Evolutionary conservation across 1,140 invertebrate species (phyloP), one percentile per base, ranked within the genome.

Genomic region (Elymnias hypermnestra): DNA sequence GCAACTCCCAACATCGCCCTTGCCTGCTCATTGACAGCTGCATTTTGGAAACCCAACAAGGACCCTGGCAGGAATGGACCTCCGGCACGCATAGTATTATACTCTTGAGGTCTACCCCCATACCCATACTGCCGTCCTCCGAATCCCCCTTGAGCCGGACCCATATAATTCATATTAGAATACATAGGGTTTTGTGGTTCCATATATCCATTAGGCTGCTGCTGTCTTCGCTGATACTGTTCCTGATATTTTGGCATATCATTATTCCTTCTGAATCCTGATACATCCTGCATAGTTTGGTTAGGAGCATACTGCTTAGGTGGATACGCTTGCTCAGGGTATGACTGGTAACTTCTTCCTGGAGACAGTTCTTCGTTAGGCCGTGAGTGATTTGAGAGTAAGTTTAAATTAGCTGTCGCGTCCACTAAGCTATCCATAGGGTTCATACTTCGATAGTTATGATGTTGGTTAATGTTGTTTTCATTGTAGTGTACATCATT

Each of bases 41-140:
- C 88, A 55, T 88, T 88, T 56, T 90, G 89, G 56, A 90, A 90
- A 23, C 89, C 89, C 19, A 90, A 83, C 29, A 90, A 85, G 9
- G 88, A 89, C 39, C 85, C 88, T 3, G 88, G 76, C 54, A 89
- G 76, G 57, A 89, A 89, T 0, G 87, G 89, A 0, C 83, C 87
- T 6, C 64, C 70, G 1, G 63, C 54, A 2, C 66, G 59, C 35
- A 68, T 43, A 8, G 62, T 61, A 15, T 37, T 64, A 35, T 63
- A 76, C 36, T 77, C 75, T 55, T 87, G 84, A n/a, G 64, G 62
- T 23, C 72, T 64, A 1, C 46, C 56, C 4, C 67, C 68, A 48
- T 73, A 74, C 0, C 67, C 68, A 50, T 77, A 78, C 44, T 77
- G 73, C 1, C 75, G 59, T 1, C 61, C 57, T 7, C 57, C 65